Base-by-base conservation (phyloP, 2,888 invertebrate genomes). In the Oligia latruncula region DNA sequence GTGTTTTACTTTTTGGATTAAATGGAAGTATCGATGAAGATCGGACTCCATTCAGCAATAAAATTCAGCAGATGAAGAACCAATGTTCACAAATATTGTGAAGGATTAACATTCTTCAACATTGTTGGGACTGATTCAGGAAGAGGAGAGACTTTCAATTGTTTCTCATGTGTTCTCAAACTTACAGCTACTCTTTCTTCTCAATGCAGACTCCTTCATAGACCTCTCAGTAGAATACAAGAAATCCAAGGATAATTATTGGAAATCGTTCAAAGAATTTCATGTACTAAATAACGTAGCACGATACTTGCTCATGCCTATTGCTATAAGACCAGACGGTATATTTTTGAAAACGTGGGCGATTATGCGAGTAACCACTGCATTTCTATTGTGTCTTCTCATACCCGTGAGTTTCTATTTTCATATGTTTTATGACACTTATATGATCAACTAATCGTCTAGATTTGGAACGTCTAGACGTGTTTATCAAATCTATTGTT, bases 281-380 rank as follows among this genome's bases (percentile, higher is more conserved):
- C 81, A 91, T 5, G 83, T 93, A 4, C 78, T 96, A 11, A 95
- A 93, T 75, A 93, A 92, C 64, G 70, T 96, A 75, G 93, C 95
- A 2, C 93, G 92, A 4, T 96, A 95, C 86, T 73, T 96, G 35
- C 87, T 97, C 29, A 88, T 96, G 90, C 97, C 97, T 8, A 91
- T 96, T 64, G 90, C 91, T 4, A 95, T 97, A 71, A 95, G 92
- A 85, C 96, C 96, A 2, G 93, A 95, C 85, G 97, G 97, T 15
- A 88, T 94, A 87, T 96, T 96, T 86, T 88, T 97, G 49, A 94
- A 94, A 89, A 91, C 86, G 64, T 97, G 96, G 96, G 93, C 95
- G 4, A 86, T 93, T 46, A 81, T 95, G 29, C 90, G 96, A 78
- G 91, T 96, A 72, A 75, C 89, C 11, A 84, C 92, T 6, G 95